A percentile compares a stretch with the other conserved stretches of the same genome.
Evolutionary conservation across 2,113 vertebrate species (phyloP).

Genomic region (Aptenodytes patagonicus): DNA sequence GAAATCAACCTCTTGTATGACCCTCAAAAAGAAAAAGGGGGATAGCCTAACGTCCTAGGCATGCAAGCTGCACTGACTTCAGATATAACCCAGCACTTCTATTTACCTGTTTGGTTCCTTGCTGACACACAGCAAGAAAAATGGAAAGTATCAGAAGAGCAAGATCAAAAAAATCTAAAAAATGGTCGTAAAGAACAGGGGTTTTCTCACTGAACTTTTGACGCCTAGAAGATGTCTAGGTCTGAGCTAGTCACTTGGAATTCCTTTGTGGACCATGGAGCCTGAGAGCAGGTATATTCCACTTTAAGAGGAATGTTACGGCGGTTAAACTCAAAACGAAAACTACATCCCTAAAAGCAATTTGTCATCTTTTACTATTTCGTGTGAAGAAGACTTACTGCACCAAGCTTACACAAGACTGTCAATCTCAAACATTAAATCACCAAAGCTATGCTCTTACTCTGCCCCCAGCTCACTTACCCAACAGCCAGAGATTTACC

Average conservation of each 20-base stretch:
- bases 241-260: neutral
- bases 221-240: neutral
- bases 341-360: neutral
- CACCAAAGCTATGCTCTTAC: neutral
- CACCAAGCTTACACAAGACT: neutral
- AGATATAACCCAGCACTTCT: neutral
- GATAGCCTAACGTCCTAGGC: neutral
- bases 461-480: neutral
- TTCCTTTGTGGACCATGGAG: neutral
- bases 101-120: neutral
- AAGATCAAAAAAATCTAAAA: neutral
- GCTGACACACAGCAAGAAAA: neutral
- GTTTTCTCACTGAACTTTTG: neutral
- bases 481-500: neutral
- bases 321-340: neutral
- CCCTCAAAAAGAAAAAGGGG: neutral
- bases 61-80: fast-evolving
- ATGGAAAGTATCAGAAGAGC: neutral
- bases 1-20: neutral
- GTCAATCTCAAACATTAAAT: neutral
- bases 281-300: neutral
- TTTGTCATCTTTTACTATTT: neutral
- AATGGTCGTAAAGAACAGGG: neutral
- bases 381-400: neutral
- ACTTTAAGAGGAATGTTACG: neutral